Percentiles rank a stretch among this genome's conserved stretches.
phyloP scores from a whole-genome alignment of 2,797 vertebrate genomes.

The Pteropus rufus region DNA sequence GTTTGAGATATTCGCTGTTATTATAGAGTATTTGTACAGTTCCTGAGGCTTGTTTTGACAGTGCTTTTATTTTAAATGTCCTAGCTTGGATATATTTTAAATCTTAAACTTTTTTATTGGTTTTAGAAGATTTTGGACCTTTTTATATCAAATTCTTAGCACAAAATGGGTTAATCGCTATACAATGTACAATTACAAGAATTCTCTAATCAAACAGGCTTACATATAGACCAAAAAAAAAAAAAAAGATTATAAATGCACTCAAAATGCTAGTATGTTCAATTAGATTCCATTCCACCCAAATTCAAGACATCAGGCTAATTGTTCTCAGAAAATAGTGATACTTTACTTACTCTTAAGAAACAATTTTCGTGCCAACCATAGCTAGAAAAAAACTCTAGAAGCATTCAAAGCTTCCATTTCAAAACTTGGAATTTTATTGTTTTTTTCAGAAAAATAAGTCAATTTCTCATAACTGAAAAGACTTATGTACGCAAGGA shows the following conservation, averaged over 20 bases:
- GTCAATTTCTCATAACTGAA: neutral
- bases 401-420: neutral
- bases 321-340: neutral
- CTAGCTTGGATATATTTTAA: neutral
- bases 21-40: neutral
- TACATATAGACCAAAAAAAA: neutral
- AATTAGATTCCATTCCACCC: neutral
- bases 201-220: neutral
- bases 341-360: neutral
- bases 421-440: neutral
- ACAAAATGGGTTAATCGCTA: neutral
- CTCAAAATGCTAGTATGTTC: neutral
- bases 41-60: neutral
- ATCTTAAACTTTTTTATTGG: constrained; percentile 11
- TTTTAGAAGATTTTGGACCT: neutral
- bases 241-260: neutral
- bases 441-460: neutral
- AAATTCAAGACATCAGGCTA: neutral
- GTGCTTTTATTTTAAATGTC: neutral
- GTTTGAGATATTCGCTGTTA: neutral
- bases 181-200: neutral
- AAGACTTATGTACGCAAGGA: neutral
- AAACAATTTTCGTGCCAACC: neutral
- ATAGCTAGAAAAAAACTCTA: neutral
- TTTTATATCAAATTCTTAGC: neutral